phyloP scores from a whole-genome alignment of 2,113 vertebrate species.

The Apteryx owenii region DNA sequence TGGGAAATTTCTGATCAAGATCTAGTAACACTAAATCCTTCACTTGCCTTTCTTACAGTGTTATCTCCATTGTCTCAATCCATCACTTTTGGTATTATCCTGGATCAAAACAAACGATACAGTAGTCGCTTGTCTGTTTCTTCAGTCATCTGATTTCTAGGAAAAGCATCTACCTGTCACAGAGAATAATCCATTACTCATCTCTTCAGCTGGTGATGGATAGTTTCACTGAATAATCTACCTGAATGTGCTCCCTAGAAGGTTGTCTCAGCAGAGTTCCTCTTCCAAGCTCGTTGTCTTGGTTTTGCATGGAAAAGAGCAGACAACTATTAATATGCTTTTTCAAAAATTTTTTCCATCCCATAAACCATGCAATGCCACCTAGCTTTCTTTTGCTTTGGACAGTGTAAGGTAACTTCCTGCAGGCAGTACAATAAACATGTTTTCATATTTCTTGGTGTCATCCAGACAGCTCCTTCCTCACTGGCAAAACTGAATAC shows the following conservation, averaged over 20 bases:
- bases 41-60: not conserved
- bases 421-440: not conserved
- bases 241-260: not conserved
- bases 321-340: not conserved
- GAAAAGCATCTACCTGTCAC: conserved; percentile 11
- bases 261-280: not conserved
- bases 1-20: not conserved
- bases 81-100: not conserved
- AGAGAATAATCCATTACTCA: conserved; percentile 23
- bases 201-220: conserved; percentile 14
- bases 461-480: not conserved
- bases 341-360: not conserved
- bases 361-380: not conserved
- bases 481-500: not conserved
- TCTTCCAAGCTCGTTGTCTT: not conserved
- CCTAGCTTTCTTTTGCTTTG: not conserved
- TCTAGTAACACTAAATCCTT: not conserved
- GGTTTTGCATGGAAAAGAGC: not conserved
- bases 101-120: not conserved
- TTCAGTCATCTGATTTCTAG: conserved; percentile 21
- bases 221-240: not conserved
- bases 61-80: conserved; percentile 4
- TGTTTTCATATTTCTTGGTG: not conserved
- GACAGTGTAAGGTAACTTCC: not conserved
- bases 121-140: conserved; percentile 31